Base-by-base conservation (phyloP, 1,140 invertebrate genomes). In the Oryctes rhinoceros region DNA sequence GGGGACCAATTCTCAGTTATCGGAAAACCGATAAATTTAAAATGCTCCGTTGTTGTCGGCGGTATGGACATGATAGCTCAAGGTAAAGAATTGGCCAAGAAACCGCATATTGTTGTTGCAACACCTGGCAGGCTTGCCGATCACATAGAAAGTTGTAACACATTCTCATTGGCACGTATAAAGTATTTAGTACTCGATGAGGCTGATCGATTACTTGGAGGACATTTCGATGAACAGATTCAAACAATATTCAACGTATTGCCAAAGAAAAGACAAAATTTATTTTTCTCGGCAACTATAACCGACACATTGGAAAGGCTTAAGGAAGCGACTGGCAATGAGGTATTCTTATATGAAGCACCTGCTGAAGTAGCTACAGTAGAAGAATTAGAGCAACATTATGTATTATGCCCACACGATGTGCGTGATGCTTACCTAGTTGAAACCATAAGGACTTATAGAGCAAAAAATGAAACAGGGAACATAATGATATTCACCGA, bases 271-370 rank as follows among this genome's bases (percentile, higher is more conserved):
- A 91, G 94, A 83, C 96, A 97, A 85, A 97, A 94, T 24, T 89
- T 98, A 47, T 90, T 99, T 35, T 99, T 99, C 86, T 99, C 97
- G 79, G 98, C 98, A 1, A 99, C 98, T 15, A 97, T 99, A 86
- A 98, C 96, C 9, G 95, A 97, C 87, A 92, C 94, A 81, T 88
- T 96, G 37, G 89, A 93, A 79, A 93, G 93, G 88, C 88, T 96
- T 18, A 93, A 94, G 87, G 85, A 91, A 83, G 90, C 94, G 5
- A 91, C 92, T 18, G 88, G 82, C 9, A 84, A 82, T 39, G 83
- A 91, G 87, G 89, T 91, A 11, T 93, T 91, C 84, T 86, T 91
- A 24, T 94, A 92, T 89, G 92, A 94, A 90, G 90, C 91, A 67
- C 91, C 94, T 81, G 90, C 91, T 79, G 88, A 91, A 37, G 90